A percentile compares a stretch with the other conserved stretches of the same genome.
These are phyloP conservation scores for Cynaeus angustus DNA, from an alignment of 2,888 invertebrate genomes.

Conservation along the genomic window DNA sequence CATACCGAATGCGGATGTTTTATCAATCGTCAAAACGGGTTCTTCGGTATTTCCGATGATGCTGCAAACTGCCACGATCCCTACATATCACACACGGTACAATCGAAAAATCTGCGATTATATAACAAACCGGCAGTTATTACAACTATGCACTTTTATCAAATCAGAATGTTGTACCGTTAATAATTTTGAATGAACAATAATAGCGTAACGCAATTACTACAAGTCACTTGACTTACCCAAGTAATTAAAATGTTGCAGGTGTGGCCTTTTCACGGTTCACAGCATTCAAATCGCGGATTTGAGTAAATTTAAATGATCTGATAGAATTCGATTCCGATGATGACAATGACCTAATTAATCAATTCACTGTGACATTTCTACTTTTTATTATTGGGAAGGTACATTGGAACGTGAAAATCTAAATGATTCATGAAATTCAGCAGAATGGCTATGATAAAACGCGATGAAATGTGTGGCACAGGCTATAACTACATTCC, in stretches of 20 bases:
- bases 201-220: constrained; percentile 12
- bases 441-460: constrained; percentile 48
- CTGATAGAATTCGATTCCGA: constrained; percentile 19
- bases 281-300: constrained; percentile 22
- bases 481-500: constrained; percentile 52
- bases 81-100: too few species aligned
- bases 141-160: background rate
- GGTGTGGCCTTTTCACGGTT: constrained; percentile 43
- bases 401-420: constrained; percentile 18
- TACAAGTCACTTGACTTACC: constrained; percentile 32
- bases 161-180: constrained; percentile 1
- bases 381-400: constrained; percentile 11
- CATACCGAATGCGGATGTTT: background rate
- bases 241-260: constrained; percentile 38
- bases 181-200: constrained; percentile 30
- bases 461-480: constrained; percentile 50
- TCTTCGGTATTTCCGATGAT: constrained; percentile 35
- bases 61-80: constrained; percentile 12
- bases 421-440: constrained; percentile 47
- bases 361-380: constrained; percentile 19
- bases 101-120: background rate
- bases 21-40: constrained; percentile 11
- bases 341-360: constrained; percentile 42
- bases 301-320: constrained; percentile 39
- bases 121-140: background rate